phyloP scores from a whole-genome alignment of 2,797 vertebrate genomes.

The Eulemur rubriventer region DNA sequence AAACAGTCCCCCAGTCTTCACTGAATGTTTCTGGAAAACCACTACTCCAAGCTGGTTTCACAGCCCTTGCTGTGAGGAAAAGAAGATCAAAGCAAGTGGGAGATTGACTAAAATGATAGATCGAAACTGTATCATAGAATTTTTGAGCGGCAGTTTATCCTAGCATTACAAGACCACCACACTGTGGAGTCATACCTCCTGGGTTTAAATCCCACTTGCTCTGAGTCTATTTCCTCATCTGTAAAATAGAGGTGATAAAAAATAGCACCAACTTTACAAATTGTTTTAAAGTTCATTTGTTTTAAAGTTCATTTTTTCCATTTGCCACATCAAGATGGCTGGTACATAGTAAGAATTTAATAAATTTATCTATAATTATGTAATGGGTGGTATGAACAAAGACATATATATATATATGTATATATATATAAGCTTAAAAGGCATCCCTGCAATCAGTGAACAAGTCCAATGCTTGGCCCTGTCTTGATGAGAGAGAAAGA shows the following conservation, averaged over 20 bases:
- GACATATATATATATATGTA: not conserved
- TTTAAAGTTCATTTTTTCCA: not conserved
- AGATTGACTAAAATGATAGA: not conserved
- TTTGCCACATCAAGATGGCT: not conserved
- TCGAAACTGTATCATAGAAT: not conserved
- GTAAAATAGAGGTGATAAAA: not conserved
- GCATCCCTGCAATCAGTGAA: not conserved
- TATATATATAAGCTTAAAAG: not conserved
- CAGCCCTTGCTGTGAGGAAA: not conserved
- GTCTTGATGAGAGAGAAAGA: not conserved
- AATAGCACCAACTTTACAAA: not conserved
- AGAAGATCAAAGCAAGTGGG: not conserved
- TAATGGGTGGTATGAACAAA: not conserved
- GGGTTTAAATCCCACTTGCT: not conserved
- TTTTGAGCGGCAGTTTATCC: not conserved
- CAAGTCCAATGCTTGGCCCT: not conserved
- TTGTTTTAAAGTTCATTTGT: not conserved
- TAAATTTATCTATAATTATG: not conserved
- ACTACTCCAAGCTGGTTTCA: not conserved
- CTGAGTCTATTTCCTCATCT: not conserved
- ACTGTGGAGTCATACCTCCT: not conserved
- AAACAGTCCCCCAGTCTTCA: not conserved
- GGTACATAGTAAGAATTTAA: not conserved
- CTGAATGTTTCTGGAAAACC: not conserved
- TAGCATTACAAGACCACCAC: not conserved